Evolutionary conservation across 2,888 invertebrate genomes (phyloP).

Genomic region (Pseudococcus longispinus): DNA sequence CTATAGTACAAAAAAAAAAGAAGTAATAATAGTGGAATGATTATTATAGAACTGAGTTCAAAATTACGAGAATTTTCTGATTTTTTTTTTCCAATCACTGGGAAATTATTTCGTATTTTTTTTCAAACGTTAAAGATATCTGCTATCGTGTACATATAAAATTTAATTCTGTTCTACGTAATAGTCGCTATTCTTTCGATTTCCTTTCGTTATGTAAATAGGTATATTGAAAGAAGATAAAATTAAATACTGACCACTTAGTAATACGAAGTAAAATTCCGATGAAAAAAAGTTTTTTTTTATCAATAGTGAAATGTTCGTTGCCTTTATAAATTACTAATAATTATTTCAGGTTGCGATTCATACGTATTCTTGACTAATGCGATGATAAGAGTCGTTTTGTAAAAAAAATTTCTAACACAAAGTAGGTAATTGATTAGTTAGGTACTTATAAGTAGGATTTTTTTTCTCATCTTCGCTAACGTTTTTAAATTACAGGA

Average conservation of each 20-base stretch:
- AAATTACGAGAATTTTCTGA: conserved; percentile 19
- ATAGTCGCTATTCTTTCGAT: background rate
- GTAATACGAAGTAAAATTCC: conserved; percentile 4
- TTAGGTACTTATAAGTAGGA: background rate
- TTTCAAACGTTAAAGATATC: background rate
- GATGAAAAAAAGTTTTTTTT: background rate
- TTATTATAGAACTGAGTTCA: conserved; percentile 42
- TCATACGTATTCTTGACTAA: background rate
- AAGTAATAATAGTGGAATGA: conserved; percentile 32
- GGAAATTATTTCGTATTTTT: background rate
- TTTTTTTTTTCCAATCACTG: background rate
- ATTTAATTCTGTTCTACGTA: background rate
- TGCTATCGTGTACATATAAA: background rate
- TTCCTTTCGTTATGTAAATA: background rate
- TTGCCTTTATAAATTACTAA: background rate
- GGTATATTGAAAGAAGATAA: background rate
- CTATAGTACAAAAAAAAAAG: conserved; percentile 15
- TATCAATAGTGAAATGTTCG: conserved; percentile 20
- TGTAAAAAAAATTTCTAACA: background rate
- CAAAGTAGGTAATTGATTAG: background rate
- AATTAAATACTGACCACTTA: conserved; percentile 19
- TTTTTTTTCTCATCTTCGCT: no score
- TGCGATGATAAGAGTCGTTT: background rate
- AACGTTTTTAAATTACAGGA: no score
- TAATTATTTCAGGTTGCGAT: conserved; percentile 8